Percentiles rank a stretch among this genome's conserved stretches.
Evolutionary conservation across 1,140 invertebrate species (phyloP).

Genomic region (Cydia splendana): DNA sequence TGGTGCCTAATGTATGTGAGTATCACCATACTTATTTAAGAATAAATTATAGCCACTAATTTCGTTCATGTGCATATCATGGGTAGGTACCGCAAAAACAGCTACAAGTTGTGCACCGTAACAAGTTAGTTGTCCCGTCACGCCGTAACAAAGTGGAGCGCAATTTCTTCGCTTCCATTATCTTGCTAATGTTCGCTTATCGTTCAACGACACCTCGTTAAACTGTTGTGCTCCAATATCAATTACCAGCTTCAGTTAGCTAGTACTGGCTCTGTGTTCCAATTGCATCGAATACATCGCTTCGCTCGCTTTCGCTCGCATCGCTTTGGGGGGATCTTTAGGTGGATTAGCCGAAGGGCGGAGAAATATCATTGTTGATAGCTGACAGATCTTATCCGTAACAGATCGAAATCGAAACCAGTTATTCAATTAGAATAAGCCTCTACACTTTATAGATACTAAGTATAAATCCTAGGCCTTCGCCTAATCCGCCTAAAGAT

Average conservation of each 20-base stretch:
- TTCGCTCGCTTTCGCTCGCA: background rate
- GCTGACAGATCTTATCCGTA: too few species aligned
- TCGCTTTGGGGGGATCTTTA: background rate
- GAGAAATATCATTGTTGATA: too few species aligned
- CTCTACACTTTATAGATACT: too few species aligned
- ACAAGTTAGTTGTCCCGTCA: constrained; percentile 34
- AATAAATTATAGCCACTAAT: too few species aligned
- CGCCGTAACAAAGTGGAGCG: constrained; percentile 36
- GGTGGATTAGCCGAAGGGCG: too few species aligned
- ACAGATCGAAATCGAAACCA: too few species aligned
- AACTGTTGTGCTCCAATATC: constrained; percentile 28
- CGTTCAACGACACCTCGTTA: constrained; percentile 48
- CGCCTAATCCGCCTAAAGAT: too few species aligned
- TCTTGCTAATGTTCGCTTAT: constrained; percentile 59
- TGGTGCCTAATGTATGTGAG: too few species aligned
- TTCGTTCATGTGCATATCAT: too few species aligned
- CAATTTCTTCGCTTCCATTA: constrained; percentile 49
- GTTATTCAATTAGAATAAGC: too few species aligned
- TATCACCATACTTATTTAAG: too few species aligned
- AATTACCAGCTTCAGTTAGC: constrained; percentile 14
- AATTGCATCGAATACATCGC: background rate
- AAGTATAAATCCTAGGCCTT: too few species aligned
- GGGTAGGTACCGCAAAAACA: background rate
- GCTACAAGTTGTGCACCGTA: background rate
- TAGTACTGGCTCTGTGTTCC: background rate